Conservation (phyloP, 2,888 invertebrate genomes). For the Amphipyra berbera region DNA sequence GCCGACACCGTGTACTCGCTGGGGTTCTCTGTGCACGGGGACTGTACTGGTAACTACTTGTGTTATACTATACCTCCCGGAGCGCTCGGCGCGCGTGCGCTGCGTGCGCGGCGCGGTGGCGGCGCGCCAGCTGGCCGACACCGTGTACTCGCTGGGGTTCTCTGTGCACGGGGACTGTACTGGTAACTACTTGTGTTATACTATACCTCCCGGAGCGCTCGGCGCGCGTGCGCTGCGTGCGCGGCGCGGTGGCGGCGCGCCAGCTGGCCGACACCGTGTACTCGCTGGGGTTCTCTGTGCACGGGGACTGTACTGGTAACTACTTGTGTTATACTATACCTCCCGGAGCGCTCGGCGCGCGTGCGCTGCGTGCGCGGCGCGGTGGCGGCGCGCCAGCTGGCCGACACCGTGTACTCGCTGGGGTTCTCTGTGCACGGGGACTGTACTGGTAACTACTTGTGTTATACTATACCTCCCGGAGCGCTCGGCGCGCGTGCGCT, state of each 20-base stretch:
- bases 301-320: constrained; percentile 56
- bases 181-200: constrained; percentile 40
- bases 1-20: constrained; percentile 93
- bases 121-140: constrained; percentile 91
- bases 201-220: constrained; percentile 89
- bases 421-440: constrained; percentile 91
- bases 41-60: constrained; percentile 39
- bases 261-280: constrained; percentile 92
- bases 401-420: constrained; percentile 93
- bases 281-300: constrained; percentile 94
- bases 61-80: constrained; percentile 78
- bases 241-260: constrained; percentile 84
- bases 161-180: constrained; percentile 74
- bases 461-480: constrained; percentile 81
- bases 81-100: constrained; percentile 91
- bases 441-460: constrained; percentile 39
- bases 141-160: constrained; percentile 95
- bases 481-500: constrained; percentile 91
- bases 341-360: constrained; percentile 91
- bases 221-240: constrained; percentile 91
- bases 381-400: constrained; percentile 90
- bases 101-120: constrained; percentile 87
- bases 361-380: constrained; percentile 89
- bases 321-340: constrained; percentile 30
- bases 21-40: constrained; percentile 91